Percentiles rank a stretch among this genome's conserved stretches.
Evolutionary conservation across 2,113 vertebrate genomes (phyloP).

Genomic region (Microcebus murinus): DNA sequence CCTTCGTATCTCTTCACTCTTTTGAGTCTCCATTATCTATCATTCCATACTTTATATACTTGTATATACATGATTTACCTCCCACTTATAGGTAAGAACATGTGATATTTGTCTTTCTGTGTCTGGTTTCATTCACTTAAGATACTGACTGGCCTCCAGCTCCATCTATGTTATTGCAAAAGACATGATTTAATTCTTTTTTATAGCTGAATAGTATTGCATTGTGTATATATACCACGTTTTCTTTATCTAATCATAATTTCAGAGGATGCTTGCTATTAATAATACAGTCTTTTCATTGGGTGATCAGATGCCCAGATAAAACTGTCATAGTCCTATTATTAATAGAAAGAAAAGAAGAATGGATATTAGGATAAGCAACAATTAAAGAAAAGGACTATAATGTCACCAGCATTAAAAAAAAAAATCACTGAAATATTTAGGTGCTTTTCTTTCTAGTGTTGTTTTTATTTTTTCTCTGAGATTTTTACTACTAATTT

Average conservation of each 20-base stretch:
- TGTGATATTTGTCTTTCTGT: too few relatives aligned
- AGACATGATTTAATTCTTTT: too few relatives aligned
- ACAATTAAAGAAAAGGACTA: not conserved
- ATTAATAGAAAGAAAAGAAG: not conserved
- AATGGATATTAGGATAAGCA: not conserved
- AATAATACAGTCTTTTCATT: not conserved
- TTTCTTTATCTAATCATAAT: not conserved
- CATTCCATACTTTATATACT: too few relatives aligned
- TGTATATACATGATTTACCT: too few relatives aligned
- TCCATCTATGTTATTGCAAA: too few relatives aligned
- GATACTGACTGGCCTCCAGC: too few relatives aligned
- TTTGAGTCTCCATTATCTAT: too few relatives aligned
- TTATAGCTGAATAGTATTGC: too few relatives aligned
- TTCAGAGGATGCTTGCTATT: not conserved
- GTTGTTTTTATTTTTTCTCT: not conserved
- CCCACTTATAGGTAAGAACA: too few relatives aligned
- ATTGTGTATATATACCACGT: too few relatives aligned
- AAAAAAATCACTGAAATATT: not conserved
- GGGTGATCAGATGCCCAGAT: not conserved
- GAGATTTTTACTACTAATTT: not conserved
- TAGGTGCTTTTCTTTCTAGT: not conserved
- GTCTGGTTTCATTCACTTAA: too few relatives aligned
- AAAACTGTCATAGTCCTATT: not conserved
- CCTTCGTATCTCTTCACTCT: too few relatives aligned
- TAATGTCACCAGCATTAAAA: not conserved